Percentiles rank a stretch among this genome's conserved stretches.
Evolutionary conservation across 2,113 vertebrate genomes (phyloP).

Genomic region (Crocuta crocuta): DNA sequence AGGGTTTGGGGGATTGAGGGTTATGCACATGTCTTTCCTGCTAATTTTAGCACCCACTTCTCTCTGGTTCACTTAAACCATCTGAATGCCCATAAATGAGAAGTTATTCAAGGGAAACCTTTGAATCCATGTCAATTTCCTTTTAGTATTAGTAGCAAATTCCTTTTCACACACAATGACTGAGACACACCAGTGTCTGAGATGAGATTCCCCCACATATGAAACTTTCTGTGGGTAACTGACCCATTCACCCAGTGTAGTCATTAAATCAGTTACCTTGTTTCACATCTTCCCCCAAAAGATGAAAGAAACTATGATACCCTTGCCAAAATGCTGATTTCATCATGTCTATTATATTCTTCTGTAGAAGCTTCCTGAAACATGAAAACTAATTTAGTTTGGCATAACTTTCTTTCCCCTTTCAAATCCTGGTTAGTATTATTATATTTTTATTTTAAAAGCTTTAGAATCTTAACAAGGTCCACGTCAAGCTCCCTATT

Average conservation of each 20-base stretch:
- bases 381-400: slow-evolving; percentile 4
- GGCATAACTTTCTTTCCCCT: background rate
- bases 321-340: background rate
- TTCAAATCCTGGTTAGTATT: background rate
- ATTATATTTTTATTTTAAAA: background rate
- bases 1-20: background rate
- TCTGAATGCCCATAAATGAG: background rate
- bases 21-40: background rate
- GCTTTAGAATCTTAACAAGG: background rate
- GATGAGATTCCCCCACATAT: background rate
- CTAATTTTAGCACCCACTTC: background rate
- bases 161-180: background rate
- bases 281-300: background rate
- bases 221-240: background rate
- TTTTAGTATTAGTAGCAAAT: background rate
- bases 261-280: background rate
- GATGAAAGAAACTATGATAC: background rate
- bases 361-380: background rate
- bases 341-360: background rate
- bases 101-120: background rate
- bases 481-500: background rate
- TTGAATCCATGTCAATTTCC: background rate
- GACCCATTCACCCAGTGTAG: background rate
- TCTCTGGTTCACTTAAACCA: background rate
- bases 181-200: background rate